Evolutionary conservation across 2,113 vertebrate species (phyloP).

Genomic region (Rhinoderma darwinii): DNA sequence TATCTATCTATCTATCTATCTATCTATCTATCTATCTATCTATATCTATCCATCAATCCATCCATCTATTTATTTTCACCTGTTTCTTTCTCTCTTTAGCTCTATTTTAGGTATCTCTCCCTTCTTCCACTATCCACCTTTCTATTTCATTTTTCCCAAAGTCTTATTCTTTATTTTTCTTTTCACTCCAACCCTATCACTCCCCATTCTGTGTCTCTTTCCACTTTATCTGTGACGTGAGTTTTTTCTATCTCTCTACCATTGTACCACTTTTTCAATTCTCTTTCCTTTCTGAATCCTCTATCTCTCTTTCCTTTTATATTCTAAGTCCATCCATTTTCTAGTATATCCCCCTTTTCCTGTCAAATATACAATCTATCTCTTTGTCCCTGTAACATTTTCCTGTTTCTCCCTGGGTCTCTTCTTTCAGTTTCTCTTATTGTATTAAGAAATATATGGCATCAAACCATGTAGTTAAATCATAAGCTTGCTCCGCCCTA

Average conservation of each 20-base stretch:
- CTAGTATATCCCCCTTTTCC: neutral
- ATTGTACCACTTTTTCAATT: neutral
- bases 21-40: neutral
- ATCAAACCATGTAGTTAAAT: constrained; percentile 12
- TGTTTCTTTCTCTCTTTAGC: neutral
- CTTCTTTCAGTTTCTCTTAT: constrained; percentile 10
- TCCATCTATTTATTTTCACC: neutral
- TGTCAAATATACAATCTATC: neutral
- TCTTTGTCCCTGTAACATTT: neutral
- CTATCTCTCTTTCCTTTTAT: neutral
- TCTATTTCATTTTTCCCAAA: no score
- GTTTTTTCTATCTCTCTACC: neutral
- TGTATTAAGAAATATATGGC: no score
- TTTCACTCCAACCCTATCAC: neutral
- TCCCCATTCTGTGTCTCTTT: neutral
- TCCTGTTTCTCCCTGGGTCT: neutral
- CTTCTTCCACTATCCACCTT: no score
- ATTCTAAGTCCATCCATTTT: neutral
- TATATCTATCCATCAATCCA: neutral
- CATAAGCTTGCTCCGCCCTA: neutral
- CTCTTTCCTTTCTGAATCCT: neutral
- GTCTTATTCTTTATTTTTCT: neutral
- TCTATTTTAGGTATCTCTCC: no score
- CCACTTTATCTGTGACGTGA: neutral
- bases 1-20: neutral